Percentiles rank a stretch among this genome's conserved stretches.
Conservation (phyloP, 2,113 vertebrate genomes). For the Chaetodon auriga region DNA sequence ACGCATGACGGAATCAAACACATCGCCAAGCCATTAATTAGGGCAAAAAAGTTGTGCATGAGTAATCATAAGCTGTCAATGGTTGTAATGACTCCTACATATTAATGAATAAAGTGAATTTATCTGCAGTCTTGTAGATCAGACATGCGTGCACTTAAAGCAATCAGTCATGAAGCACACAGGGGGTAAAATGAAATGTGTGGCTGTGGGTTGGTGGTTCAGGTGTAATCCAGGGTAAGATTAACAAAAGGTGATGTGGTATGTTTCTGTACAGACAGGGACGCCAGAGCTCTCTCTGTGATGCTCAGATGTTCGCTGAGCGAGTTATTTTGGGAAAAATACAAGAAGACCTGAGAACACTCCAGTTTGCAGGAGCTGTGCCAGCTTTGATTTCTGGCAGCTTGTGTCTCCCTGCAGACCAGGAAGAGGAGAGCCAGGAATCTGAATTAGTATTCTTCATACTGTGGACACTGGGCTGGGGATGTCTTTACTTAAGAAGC, state of each 20-base stretch:
- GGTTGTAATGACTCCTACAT: background rate
- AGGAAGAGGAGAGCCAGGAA: background rate
- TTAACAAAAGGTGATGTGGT: background rate
- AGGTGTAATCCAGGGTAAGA: background rate
- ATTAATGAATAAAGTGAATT: background rate
- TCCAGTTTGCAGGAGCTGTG: background rate
- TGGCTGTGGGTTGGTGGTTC: conserved; percentile 1
- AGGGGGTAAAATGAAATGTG: background rate
- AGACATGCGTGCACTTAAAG: background rate
- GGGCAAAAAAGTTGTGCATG: background rate
- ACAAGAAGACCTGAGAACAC: background rate
- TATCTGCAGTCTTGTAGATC: background rate
- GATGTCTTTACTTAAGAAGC: background rate
- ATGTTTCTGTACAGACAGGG: no score
- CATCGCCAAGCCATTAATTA: conserved; percentile 9
- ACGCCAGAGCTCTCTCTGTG: background rate
- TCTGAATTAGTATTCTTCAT: background rate
- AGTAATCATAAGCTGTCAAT: background rate
- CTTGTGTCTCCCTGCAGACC: background rate
- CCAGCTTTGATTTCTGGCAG: conserved; percentile 16
- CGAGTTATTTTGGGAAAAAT: conserved; percentile 13
- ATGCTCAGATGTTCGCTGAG: background rate
- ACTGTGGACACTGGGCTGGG: background rate
- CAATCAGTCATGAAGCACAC: background rate
- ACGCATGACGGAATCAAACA: background rate